A percentile compares a stretch with the other conserved stretches of the same genome.
phyloP scores from a whole-genome alignment of 2,797 vertebrate species.

The Microchirus variegatus region DNA sequence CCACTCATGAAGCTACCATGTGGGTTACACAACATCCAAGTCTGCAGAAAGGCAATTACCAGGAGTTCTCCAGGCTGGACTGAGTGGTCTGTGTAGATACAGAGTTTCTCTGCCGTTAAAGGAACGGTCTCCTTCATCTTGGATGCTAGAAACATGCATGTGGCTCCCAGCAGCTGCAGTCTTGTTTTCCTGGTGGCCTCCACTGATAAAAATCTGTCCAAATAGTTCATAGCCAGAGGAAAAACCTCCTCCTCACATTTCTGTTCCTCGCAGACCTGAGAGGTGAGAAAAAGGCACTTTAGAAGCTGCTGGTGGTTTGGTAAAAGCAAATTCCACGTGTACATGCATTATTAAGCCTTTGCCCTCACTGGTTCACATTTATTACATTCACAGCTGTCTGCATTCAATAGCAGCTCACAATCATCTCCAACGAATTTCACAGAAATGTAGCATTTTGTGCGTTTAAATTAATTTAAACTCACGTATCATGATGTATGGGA shows the following conservation, averaged over 20 bases:
- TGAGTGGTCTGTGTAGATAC: constrained; percentile 98
- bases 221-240: constrained; percentile 98
- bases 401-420: constrained; percentile 10
- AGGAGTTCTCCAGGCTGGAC: constrained; percentile 92
- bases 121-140: constrained; percentile 99
- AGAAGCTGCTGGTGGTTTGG: constrained; percentile 2
- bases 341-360: constrained; percentile 13
- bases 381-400: constrained; percentile 25
- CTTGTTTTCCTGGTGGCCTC: constrained; percentile 91
- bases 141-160: constrained; percentile 98
- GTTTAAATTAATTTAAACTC: neutral
- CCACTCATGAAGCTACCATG: constrained; percentile 22
- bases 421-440: constrained; percentile 6
- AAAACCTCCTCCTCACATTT: constrained; percentile 99
- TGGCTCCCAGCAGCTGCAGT: constrained; percentile 94
- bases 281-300: constrained; percentile 45
- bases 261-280: constrained; percentile 97
- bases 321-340: constrained; percentile 3
- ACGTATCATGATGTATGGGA: neutral
- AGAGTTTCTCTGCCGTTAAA: constrained; percentile 95
- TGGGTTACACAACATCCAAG: constrained; percentile 57
- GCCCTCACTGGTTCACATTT: neutral
- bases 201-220: constrained; percentile 97
- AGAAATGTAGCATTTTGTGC: neutral
- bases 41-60: constrained; percentile 84